Evolutionary conservation across 2,888 invertebrate species (phyloP).

Genomic region (Julus scandinavius): DNA sequence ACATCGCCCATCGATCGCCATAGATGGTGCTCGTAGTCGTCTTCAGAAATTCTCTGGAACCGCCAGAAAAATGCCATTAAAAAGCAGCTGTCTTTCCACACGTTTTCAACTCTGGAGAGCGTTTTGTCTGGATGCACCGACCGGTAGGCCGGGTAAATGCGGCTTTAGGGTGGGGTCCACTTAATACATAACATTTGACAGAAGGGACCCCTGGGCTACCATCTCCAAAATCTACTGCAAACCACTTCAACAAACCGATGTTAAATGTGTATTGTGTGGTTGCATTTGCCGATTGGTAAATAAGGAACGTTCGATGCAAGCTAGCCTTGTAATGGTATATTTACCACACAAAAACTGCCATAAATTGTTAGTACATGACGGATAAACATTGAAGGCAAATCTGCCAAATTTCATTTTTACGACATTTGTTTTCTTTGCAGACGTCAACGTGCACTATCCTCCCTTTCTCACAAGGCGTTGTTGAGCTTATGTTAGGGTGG

Average conservation of each 20-base stretch:
- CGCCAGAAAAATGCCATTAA: not conserved
- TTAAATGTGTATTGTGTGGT: not conserved
- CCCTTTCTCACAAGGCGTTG: not conserved
- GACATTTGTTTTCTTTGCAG: not conserved
- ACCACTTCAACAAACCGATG: not conserved
- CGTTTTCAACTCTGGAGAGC: not conserved
- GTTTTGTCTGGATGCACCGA: not conserved
- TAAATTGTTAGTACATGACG: too few species aligned
- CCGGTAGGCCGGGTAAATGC: slow-evolving; percentile 30
- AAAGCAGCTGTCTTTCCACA: slow-evolving; percentile 21
- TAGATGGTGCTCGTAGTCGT: not conserved
- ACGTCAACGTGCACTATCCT: not conserved
- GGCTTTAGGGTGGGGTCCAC: slow-evolving; percentile 32
- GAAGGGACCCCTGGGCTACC: not conserved
- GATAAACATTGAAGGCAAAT: not conserved
- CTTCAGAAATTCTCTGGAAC: not conserved
- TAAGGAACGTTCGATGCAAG: not conserved
- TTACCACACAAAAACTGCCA: not conserved
- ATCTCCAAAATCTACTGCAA: slow-evolving; percentile 8
- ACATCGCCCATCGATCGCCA: not conserved
- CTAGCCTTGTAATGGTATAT: not conserved
- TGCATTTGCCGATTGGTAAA: not conserved
- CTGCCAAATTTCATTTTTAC: not conserved
- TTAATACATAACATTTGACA: slow-evolving; percentile 12
- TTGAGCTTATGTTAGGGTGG: not conserved